These are phyloP conservation scores for Cephalopholis sonnerati DNA, from an alignment of 2,113 vertebrate species.

Conservation along the genomic window DNA sequence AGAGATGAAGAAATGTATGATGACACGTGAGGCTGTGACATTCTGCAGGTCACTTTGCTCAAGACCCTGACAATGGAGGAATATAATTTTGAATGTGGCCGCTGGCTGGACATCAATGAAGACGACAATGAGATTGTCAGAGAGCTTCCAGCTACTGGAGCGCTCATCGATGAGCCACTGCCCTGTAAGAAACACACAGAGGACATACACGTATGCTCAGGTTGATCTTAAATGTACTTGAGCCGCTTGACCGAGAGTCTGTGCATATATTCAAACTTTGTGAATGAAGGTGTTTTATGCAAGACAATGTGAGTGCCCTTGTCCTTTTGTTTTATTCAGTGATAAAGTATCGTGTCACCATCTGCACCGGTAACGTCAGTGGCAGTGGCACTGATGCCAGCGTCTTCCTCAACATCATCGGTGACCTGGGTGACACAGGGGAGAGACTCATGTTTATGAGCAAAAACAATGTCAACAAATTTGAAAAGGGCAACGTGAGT, in stretches of 20 bases:
- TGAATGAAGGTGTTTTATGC: background rate
- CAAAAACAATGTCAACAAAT: constrained; percentile 94
- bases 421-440: constrained; percentile 93
- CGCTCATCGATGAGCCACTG: constrained; percentile 87
- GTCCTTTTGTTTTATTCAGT: constrained; percentile 79
- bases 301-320: background rate
- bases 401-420: constrained; percentile 91
- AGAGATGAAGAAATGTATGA: background rate
- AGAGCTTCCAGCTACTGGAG: constrained; percentile 92
- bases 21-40: background rate
- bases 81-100: constrained; percentile 93
- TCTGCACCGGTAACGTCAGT: constrained; percentile 91
- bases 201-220: too few relatives aligned
- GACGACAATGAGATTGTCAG: constrained; percentile 95
- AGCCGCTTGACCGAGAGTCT: background rate
- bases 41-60: constrained; percentile 90
- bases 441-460: constrained; percentile 92
- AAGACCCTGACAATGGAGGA: constrained; percentile 95
- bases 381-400: constrained; percentile 94
- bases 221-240: background rate
- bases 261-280: background rate
- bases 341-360: constrained; percentile 92
- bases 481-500: constrained; percentile 96
- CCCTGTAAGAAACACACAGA: constrained; percentile 82
- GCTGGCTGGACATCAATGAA: constrained; percentile 97